These are phyloP conservation scores for Hemitrygon akajei DNA, from an alignment of 2,797 vertebrate genomes.

Conservation along the genomic window DNA sequence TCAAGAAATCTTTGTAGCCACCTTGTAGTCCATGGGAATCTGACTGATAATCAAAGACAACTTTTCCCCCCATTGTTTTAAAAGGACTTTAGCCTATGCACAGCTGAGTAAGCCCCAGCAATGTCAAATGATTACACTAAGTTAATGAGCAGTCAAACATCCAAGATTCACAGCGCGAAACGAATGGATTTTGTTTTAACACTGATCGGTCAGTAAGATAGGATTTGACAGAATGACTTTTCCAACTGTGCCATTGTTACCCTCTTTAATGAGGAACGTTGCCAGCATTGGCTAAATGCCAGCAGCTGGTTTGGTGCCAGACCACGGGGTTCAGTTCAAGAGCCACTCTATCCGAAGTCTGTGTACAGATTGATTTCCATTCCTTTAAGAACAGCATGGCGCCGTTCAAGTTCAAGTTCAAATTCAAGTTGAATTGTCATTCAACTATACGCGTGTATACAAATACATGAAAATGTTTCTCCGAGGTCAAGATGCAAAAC, in stretches of 20 bases:
- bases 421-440: too few relatives aligned
- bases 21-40: background rate
- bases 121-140: constrained; percentile 16
- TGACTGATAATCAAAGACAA: background rate
- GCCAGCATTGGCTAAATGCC: constrained; percentile 47
- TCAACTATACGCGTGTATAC: too few relatives aligned
- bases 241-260: constrained; percentile 42
- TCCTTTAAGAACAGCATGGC: background rate
- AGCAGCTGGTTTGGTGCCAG: constrained; percentile 32
- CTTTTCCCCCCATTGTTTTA: background rate
- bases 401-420: too few relatives aligned
- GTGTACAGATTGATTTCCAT: background rate
- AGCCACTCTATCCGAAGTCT: constrained; percentile 36
- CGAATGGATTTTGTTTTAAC: constrained; percentile 21
- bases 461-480: too few relatives aligned
- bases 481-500: too few relatives aligned
- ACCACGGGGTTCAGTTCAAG: constrained; percentile 42
- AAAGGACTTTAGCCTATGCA: background rate
- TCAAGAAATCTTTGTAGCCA: background rate
- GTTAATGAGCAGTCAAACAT: constrained; percentile 45
- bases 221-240: constrained; percentile 40
- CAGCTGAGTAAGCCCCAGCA: constrained; percentile 18
- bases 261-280: constrained; percentile 49
- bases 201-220: constrained; percentile 35
- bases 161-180: constrained; percentile 36